Evolutionary conservation across 2,797 vertebrate species (phyloP).

Genomic region (Columba guinea): DNA sequence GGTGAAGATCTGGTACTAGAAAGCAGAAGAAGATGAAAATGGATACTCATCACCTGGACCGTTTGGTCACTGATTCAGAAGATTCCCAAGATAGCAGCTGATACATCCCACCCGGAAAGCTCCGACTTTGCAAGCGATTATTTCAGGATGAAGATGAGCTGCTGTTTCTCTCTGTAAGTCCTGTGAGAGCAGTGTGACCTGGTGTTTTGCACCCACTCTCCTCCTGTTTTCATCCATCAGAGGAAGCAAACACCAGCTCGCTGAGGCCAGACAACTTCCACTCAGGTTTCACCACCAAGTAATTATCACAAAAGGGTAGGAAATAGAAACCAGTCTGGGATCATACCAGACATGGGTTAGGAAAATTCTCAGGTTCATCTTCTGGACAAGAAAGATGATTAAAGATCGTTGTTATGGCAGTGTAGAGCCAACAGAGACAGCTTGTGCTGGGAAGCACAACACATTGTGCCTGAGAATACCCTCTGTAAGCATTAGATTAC

Average conservation of each 20-base stretch:
- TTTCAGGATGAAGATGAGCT: neutral
- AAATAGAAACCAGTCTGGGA: slow-evolving; percentile 9
- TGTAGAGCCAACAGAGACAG: slow-evolving; percentile 41
- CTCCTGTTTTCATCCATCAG: neutral
- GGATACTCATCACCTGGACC: neutral
- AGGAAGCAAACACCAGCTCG: neutral
- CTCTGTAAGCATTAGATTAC: slow-evolving; percentile 14
- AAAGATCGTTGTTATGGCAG: slow-evolving; percentile 45
- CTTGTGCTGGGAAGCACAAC: slow-evolving; percentile 32
- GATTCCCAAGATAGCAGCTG: neutral
- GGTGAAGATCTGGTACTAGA: neutral
- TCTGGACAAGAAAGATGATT: slow-evolving; percentile 39
- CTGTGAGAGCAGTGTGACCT: neutral
- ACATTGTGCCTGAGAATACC: neutral
- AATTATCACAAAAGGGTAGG: neutral
- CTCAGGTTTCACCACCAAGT: slow-evolving; percentile 41
- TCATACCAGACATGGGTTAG: neutral
- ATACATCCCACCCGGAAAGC: neutral
- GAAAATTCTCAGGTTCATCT: slow-evolving; percentile 39
- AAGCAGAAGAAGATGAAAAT: neutral
- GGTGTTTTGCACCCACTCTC: neutral
- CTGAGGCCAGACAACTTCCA: neutral
- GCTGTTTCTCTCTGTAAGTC: neutral
- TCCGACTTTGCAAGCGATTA: neutral
- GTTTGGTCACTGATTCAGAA: neutral